Conservation (phyloP, 2,888 invertebrate species). For the Drosophila acutilabella region DNA sequence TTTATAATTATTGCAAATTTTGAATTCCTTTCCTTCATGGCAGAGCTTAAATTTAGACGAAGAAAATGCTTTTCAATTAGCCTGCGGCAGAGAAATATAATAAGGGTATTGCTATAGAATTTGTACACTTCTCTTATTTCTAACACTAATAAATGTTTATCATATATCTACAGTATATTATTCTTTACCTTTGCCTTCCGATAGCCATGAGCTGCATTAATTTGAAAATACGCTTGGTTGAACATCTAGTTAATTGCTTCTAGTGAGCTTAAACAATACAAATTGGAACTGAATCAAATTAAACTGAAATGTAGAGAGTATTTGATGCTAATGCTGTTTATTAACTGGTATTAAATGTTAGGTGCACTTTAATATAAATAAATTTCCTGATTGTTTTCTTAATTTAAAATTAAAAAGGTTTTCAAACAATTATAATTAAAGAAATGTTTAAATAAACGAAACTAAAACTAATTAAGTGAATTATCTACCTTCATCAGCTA, state of each 20-base stretch:
- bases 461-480: no score
- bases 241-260: slow-evolving; percentile 22
- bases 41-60: no score
- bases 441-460: slow-evolving; percentile 16
- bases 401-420: neutral
- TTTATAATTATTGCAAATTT: neutral
- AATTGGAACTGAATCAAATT: slow-evolving; percentile 32
- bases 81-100: no score
- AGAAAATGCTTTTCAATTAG: no score
- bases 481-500: neutral
- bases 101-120: no score
- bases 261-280: slow-evolving; percentile 22
- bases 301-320: no score
- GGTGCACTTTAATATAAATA: no score
- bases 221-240: neutral
- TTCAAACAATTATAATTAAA: neutral
- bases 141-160: no score
- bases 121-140: no score
- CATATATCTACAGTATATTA: no score
- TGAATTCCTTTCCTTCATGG: no score
- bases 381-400: neutral
- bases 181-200: neutral
- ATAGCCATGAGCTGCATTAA: no score
- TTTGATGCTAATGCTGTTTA: neutral
- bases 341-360: neutral